These are phyloP conservation scores for Tachyglossus aculeatus DNA, from an alignment of 2,797 vertebrate genomes.

Conservation along the genomic window DNA sequence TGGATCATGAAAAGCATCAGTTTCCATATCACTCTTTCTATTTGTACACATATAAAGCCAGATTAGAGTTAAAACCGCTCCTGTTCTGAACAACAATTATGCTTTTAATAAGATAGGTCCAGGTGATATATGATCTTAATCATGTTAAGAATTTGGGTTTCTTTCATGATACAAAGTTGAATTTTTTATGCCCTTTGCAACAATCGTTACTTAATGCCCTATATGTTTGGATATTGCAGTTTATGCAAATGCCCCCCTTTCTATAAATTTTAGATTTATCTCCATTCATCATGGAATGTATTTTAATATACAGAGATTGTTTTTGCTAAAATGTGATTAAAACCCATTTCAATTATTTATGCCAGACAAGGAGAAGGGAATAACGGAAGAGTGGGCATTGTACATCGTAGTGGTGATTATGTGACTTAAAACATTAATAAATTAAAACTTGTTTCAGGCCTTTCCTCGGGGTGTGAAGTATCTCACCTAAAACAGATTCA, in stretches of 20 bases:
- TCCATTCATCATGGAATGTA: conserved; percentile 84
- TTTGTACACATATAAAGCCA: conserved; percentile 87
- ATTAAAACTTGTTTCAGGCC: conserved; percentile 41
- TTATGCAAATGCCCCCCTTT: conserved; percentile 94
- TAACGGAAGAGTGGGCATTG: conserved; percentile 28
- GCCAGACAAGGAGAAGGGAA: conserved; percentile 42
- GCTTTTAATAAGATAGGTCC: conserved; percentile 83
- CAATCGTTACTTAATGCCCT: conserved; percentile 84
- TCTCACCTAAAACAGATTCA: not conserved
- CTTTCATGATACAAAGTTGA: conserved; percentile 81
- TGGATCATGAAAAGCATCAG: conserved; percentile 89
- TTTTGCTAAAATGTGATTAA: conserved; percentile 83
- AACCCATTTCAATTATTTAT: conserved; percentile 80
- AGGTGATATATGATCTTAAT: conserved; percentile 90
- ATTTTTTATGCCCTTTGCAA: conserved; percentile 90
- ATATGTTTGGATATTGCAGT: conserved; percentile 91
- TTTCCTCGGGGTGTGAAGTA: conserved; percentile 23
- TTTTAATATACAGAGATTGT: conserved; percentile 74
- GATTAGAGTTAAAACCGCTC: conserved; percentile 78
- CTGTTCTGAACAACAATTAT: conserved; percentile 89
- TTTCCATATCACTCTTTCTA: conserved; percentile 83
- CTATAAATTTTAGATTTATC: conserved; percentile 98
- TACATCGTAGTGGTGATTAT: conserved; percentile 21
- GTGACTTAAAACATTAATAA: conserved; percentile 59
- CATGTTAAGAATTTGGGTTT: conserved; percentile 74